Percentiles rank a stretch among this genome's conserved stretches.
phyloP scores from a whole-genome alignment of 2,113 vertebrate species.

The Sporophila hypoxantha region DNA sequence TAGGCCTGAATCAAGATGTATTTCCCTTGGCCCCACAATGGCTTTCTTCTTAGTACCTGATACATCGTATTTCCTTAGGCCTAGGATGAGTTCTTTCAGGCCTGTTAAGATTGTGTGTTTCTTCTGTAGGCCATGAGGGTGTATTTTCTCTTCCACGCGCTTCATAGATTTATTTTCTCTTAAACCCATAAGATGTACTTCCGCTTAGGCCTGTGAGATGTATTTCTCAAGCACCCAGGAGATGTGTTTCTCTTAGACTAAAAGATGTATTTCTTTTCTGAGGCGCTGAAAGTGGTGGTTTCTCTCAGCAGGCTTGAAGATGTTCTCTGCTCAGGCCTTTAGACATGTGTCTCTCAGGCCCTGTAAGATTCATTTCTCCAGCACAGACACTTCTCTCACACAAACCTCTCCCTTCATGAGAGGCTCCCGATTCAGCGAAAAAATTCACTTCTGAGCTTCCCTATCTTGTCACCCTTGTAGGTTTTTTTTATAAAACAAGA shows the following conservation, averaged over 20 bases:
- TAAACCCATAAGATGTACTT: neutral
- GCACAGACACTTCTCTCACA: neutral
- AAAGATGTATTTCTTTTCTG: neutral
- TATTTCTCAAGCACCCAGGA: neutral
- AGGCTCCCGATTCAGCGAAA: too few species aligned
- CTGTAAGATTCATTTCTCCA: neutral
- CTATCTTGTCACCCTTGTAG: neutral
- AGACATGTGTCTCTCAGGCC: neutral
- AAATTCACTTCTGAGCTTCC: neutral
- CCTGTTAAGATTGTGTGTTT: too few species aligned
- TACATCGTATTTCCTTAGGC: neutral
- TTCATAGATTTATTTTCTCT: neutral
- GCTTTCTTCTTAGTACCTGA: too few species aligned
- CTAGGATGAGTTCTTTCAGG: neutral
- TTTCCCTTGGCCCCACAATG: neutral
- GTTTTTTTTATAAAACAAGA: neutral
- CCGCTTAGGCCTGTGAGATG: accelerated
- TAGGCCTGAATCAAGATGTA: too few species aligned
- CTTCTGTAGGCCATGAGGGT: too few species aligned
- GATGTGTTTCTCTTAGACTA: neutral
- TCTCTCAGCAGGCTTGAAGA: neutral
- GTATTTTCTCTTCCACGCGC: neutral
- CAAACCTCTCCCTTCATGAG: neutral
- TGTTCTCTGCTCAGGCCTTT: too few species aligned
- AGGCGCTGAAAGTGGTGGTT: accelerated